Evolutionary conservation across 2,113 vertebrate species (phyloP).

Genomic region (Aplodontia rufa): DNA sequence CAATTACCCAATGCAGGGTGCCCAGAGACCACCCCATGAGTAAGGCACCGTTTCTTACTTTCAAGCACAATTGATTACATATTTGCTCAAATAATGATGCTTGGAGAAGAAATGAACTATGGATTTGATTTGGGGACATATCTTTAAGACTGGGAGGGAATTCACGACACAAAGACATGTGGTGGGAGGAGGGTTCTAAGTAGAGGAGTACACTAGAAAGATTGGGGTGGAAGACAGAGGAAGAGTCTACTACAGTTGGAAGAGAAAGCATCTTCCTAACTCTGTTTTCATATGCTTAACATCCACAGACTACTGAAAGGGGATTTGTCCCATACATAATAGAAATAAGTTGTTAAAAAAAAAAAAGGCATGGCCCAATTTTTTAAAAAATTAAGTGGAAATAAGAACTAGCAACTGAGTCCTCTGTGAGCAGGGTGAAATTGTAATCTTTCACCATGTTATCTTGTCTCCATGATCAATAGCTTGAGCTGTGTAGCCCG

Average conservation of each 20-base stretch:
- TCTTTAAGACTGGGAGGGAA: neutral
- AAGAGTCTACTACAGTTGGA: neutral
- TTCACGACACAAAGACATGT: neutral
- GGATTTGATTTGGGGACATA: neutral
- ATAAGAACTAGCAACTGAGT: neutral
- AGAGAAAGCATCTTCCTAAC: neutral
- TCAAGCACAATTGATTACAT: neutral
- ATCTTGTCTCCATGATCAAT: neutral
- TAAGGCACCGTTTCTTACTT: neutral
- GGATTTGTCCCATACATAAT: neutral
- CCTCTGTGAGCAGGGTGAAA: neutral
- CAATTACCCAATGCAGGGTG: fast-evolving
- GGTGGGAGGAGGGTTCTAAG: neutral
- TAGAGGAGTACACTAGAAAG: neutral
- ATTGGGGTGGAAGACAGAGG: neutral
- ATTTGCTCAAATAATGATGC: neutral
- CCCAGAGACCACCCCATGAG: neutral
- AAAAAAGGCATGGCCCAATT: neutral
- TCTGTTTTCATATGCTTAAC: neutral
- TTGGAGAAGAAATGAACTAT: neutral
- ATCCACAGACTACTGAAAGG: neutral
- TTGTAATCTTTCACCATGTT: neutral
- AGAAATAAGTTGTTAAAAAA: neutral
- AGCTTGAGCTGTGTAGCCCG: neutral
- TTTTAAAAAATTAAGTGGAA: neutral